phyloP scores from a whole-genome alignment of 1,140 invertebrate genomes.

The Lordiphosa collinella region DNA sequence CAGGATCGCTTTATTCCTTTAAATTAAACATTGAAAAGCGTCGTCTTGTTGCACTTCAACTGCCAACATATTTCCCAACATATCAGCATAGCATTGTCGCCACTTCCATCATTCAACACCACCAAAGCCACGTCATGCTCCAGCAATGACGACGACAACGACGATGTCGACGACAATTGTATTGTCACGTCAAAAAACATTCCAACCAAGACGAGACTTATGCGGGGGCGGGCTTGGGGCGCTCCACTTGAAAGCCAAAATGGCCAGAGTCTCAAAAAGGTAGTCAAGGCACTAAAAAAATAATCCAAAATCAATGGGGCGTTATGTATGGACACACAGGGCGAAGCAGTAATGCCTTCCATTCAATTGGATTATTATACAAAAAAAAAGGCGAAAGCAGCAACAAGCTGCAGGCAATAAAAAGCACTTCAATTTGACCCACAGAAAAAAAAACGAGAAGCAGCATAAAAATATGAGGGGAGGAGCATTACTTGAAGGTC shows the following conservation, averaged over 20 bases:
- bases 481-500: constrained; percentile 48
- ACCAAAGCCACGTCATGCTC: constrained; percentile 33
- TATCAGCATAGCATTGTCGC: background rate
- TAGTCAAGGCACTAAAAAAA: constrained; percentile 72
- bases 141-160: constrained; percentile 29
- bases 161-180: constrained; percentile 35
- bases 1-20: too few species aligned
- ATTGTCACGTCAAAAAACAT: constrained; percentile 47
- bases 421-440: constrained; percentile 77
- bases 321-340: constrained; percentile 47
- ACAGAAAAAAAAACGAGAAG: constrained; percentile 27
- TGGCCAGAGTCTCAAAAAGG: constrained; percentile 25
- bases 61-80: background rate
- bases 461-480: constrained; percentile 26
- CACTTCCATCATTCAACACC: constrained; percentile 11
- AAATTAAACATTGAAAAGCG: too few species aligned
- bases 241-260: constrained; percentile 9
- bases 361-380: constrained; percentile 75
- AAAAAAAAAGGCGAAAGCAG: constrained; percentile 35
- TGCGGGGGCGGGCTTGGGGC: constrained; percentile 6
- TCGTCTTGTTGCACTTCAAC: too few species aligned
- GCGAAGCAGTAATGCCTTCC: constrained; percentile 13
- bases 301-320: constrained; percentile 78
- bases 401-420: constrained; percentile 75
- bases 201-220: constrained; percentile 43